Evolutionary conservation across 2,113 vertebrate genomes (phyloP).

Genomic region (Chaetodon trifascialis): DNA sequence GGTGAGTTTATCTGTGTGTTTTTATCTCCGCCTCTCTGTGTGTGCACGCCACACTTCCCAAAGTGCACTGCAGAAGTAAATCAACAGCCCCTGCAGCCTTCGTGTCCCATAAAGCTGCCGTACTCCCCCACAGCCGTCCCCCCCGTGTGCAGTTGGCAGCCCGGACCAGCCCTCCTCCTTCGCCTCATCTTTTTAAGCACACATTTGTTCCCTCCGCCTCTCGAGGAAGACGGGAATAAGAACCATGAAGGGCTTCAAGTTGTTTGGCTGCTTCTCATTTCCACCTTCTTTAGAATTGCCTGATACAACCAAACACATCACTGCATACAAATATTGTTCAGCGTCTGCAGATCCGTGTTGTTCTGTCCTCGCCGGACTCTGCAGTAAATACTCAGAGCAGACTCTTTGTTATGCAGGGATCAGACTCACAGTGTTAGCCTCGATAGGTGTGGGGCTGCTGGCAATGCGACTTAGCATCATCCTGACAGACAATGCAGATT

Average conservation of each 20-base stretch:
- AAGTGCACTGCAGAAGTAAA: conserved; percentile 47
- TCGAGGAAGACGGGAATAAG: conserved; percentile 8
- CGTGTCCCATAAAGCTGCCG: conserved; percentile 45
- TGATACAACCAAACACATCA: neutral
- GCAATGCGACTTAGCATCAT: neutral
- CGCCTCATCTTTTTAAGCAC: conserved; percentile 24
- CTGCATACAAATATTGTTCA: neutral
- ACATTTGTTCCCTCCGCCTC: conserved; percentile 26
- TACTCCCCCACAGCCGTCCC: conserved; percentile 1
- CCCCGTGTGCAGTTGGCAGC: conserved; percentile 43
- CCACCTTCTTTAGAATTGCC: neutral
- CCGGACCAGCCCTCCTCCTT: conserved; percentile 19
- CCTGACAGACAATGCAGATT: too few species aligned
- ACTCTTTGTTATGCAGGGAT: neutral
- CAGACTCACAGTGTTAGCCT: neutral
- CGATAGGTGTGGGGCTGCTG: neutral
- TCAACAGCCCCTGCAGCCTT: conserved; percentile 45
- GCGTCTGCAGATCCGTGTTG: neutral
- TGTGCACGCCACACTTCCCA: conserved; percentile 3
- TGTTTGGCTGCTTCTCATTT: neutral
- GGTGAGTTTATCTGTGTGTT: conserved; percentile 18
- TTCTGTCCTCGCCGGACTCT: neutral
- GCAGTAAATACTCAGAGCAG: neutral
- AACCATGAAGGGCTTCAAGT: neutral
- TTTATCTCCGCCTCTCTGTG: conserved; percentile 29